phyloP scores from a whole-genome alignment of 2,113 vertebrate species.

The Lampris megalopsis region DNA sequence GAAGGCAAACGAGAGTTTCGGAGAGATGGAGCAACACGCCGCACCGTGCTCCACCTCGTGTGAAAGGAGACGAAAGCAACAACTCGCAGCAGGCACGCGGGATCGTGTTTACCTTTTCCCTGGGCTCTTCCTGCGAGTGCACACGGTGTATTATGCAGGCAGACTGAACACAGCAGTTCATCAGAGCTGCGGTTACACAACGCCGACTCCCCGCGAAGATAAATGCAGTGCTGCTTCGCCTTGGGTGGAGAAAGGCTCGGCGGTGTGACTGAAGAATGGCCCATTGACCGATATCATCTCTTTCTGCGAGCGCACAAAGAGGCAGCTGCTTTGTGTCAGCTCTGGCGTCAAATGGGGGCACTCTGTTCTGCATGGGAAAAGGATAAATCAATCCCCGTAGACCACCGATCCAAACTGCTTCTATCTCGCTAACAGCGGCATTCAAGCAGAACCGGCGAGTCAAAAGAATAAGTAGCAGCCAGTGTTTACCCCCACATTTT shows the following conservation, averaged over 20 bases:
- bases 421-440: slow-evolving; percentile 41
- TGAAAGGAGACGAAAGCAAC: background rate
- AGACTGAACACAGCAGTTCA: slow-evolving; percentile 51
- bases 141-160: slow-evolving; percentile 54
- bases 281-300: slow-evolving; percentile 73
- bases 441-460: slow-evolving; percentile 54
- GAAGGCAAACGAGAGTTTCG: too few relatives aligned
- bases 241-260: slow-evolving; percentile 51
- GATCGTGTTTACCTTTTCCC: slow-evolving; percentile 53
- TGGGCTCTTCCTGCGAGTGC: slow-evolving; percentile 1
- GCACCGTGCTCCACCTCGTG: too few relatives aligned
- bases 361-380: slow-evolving; percentile 53
- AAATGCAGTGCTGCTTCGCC: slow-evolving; percentile 48
- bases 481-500: slow-evolving; percentile 57
- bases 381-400: slow-evolving; percentile 64
- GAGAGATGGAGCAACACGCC: too few relatives aligned
- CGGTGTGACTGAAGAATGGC: slow-evolving; percentile 55
- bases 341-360: slow-evolving; percentile 52
- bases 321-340: slow-evolving; percentile 73
- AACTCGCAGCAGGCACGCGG: slow-evolving; percentile 10
- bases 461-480: background rate
- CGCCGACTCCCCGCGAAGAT: slow-evolving; percentile 56
- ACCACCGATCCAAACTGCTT: slow-evolving; percentile 40
- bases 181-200: slow-evolving; percentile 50
- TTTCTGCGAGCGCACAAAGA: slow-evolving; percentile 61